Base-by-base conservation (phyloP, 2,797 vertebrate genomes). In the Trachurus trachurus region DNA sequence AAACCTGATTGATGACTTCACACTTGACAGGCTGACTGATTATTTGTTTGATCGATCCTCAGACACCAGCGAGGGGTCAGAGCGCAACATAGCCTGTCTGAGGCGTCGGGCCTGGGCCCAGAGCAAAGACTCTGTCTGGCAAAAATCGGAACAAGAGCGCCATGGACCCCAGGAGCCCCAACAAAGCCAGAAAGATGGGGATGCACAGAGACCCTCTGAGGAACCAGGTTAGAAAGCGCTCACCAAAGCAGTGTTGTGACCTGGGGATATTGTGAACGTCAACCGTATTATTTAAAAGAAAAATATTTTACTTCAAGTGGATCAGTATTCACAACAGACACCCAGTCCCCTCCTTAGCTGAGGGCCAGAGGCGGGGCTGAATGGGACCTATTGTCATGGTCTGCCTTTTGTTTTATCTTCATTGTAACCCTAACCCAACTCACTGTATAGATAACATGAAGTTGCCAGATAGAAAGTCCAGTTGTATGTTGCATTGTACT, bases 71-170 rank as follows among this genome's bases (percentile, higher is more conserved):
- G 50, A 2, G 59, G 77, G 39, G 45, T 37, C 83, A 1, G 56
- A 68, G 52, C 54, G 58, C 78, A 83, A 50, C 45, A 10, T 82
- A 59, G 91, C 92, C 39, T 62, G 19, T 53, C 11, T 85, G 57
- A 84, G 88, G 21, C 89, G 93, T 2, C 83, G 19, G 62, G 92
- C 90, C 64, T 94, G 91, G 91, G 93, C 92, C 40, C 76, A 90
- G 59, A 93, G 88, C 81, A 87, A 59, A 77, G 93, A 94, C 11
- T 94, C 90, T 9, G 3, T 74, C 26, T 89, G 90, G 86, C 85
- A 86, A 26, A 80, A 87, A 21, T 79, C 84, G 2, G 76, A 64
- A n/a, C 17, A 70, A 17, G 85, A 80, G 5, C 4, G 2, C 29
- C 2, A 17, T 66, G 83, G 29, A 34, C 56, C 74, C 34, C 34